A percentile compares a stretch with the other conserved stretches of the same genome.
Conservation (phyloP, 2,797 vertebrate species). For the Ispidina picta region DNA sequence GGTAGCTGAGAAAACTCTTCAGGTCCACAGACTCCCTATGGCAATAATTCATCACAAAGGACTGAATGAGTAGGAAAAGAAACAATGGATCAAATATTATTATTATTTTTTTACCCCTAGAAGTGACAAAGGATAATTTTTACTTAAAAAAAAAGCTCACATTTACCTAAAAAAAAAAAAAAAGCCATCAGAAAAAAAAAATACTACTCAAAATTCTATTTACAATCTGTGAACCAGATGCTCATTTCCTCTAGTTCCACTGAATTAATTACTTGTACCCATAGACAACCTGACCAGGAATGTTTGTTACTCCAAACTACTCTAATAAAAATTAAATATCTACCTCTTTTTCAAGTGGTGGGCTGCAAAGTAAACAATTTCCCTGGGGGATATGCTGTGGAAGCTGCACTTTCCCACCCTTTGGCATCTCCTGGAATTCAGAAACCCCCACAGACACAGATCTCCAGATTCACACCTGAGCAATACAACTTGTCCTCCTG, state of each 20-base stretch:
- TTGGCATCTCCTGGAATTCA: constrained; percentile 46
- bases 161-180: neutral
- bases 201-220: constrained; percentile 15
- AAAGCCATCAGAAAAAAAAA: neutral
- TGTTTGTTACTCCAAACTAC: neutral
- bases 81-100: neutral
- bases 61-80: neutral
- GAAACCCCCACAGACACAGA: constrained; percentile 29
- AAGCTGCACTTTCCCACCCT: constrained; percentile 18
- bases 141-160: neutral
- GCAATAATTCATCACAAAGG: neutral
- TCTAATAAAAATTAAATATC: neutral
- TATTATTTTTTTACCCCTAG: neutral
- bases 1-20: neutral
- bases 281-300: neutral
- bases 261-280: neutral
- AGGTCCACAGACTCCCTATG: neutral
- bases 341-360: neutral
- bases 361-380: neutral
- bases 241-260: neutral
- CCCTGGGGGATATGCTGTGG: neutral
- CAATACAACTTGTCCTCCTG: constrained; percentile 30
- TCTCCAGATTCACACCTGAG: constrained; percentile 68
- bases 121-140: neutral
- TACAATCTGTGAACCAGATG: neutral